Percentiles rank a stretch among this genome's conserved stretches.
phyloP scores from a whole-genome alignment of 2,888 invertebrate genomes.

The Epinotia bilunana region DNA sequence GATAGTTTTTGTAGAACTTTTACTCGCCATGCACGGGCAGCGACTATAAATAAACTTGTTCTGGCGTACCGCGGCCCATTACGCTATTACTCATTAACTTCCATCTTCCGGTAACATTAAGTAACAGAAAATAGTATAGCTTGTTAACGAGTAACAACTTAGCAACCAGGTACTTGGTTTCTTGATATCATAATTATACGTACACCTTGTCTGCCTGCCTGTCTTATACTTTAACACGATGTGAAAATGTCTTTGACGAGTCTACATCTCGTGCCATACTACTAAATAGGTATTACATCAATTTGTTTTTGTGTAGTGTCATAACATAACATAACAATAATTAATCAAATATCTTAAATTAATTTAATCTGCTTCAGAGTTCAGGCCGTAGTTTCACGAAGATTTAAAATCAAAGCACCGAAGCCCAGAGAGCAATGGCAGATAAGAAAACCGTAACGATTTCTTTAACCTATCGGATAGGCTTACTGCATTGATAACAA shows the following conservation, averaged over 20 bases:
- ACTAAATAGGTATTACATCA: no score
- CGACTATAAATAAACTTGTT: constrained; percentile 73
- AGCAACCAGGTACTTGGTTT: not conserved
- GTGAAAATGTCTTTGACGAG: no score
- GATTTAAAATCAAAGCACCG: constrained; percentile 45
- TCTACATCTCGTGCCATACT: no score
- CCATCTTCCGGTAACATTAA: constrained; percentile 54
- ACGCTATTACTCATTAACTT: constrained; percentile 55
- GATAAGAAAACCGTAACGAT: constrained; percentile 62
- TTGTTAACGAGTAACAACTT: not conserved
- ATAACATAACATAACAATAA: not conserved
- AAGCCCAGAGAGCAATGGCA: constrained; percentile 67
- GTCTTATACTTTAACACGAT: no score
- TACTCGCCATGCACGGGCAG: constrained; percentile 53
- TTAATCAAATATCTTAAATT: not conserved
- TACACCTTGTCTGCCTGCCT: not conserved
- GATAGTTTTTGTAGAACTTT: constrained; percentile 71
- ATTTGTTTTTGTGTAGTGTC: not conserved
- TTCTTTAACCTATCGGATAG: constrained; percentile 43
- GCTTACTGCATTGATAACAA: constrained; percentile 23
- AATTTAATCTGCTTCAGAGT: not conserved
- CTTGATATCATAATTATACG: not conserved
- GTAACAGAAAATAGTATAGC: constrained; percentile 25
- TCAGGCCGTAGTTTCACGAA: not conserved
- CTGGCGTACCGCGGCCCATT: constrained; percentile 58